Conservation (phyloP, 92 coral and sea anemone genomes). For the Palythoa grandis region DNA sequence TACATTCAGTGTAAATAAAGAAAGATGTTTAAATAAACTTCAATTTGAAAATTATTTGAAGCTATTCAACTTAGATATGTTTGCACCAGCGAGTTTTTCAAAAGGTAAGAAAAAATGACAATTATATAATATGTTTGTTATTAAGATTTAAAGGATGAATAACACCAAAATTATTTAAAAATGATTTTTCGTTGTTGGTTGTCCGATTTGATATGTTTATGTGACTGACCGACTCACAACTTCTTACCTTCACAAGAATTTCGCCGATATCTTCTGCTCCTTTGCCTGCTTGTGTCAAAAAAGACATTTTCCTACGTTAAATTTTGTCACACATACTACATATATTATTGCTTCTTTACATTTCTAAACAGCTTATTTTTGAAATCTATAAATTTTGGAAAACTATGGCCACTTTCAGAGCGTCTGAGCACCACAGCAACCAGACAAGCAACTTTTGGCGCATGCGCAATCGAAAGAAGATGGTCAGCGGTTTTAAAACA, state of each 20-base stretch:
- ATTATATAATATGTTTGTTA: background rate
- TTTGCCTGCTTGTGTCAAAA: slow-evolving; percentile 79
- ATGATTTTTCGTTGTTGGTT: background rate
- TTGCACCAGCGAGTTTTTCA: background rate
- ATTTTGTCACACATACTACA: background rate
- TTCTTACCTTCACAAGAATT: slow-evolving; percentile 90
- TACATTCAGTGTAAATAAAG: background rate
- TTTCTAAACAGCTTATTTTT: background rate
- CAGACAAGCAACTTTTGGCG: slow-evolving; percentile 8
- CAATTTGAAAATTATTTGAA: background rate
- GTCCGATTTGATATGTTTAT: background rate
- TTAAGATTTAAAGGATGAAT: background rate
- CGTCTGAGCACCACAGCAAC: slow-evolving; percentile 34
- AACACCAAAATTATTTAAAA: background rate
- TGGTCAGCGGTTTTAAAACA: slow-evolving; percentile 40
- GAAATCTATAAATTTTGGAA: background rate
- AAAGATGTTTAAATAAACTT: background rate
- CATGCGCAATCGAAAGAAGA: background rate
- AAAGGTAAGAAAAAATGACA: background rate
- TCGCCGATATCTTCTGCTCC: slow-evolving; percentile 90
- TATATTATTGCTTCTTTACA: background rate
- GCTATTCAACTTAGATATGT: background rate
- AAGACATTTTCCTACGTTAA: slow-evolving; percentile 67
- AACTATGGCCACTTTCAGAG: background rate
- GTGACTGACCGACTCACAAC: background rate